A percentile compares a stretch with the other conserved stretches of the same genome.
phyloP scores from a whole-genome alignment of 2,113 vertebrate species.

The Corythaeola cristata region DNA sequence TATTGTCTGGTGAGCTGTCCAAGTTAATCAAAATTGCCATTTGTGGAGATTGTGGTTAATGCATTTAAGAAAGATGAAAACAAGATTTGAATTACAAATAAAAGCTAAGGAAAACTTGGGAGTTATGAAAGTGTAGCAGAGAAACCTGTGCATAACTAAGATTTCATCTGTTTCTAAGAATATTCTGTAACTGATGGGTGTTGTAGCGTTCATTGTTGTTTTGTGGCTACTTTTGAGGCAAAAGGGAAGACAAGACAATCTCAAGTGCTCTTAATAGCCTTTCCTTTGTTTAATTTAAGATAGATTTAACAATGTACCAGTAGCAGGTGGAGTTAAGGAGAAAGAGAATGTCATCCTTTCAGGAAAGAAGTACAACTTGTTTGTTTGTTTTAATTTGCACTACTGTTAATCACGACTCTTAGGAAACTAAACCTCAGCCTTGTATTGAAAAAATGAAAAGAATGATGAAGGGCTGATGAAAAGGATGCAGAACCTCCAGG shows the following conservation, averaged over 20 bases:
- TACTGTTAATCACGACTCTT: neutral
- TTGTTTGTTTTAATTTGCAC: neutral
- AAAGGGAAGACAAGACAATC: neutral
- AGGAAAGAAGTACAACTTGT: neutral
- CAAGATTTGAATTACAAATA: neutral
- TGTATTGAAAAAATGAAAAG: neutral
- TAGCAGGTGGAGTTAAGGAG: neutral
- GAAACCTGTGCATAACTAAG: neutral
- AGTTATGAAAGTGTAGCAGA: neutral
- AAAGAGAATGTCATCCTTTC: neutral
- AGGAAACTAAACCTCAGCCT: neutral
- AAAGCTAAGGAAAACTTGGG: neutral
- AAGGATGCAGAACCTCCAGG: neutral
- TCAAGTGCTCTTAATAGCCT: neutral
- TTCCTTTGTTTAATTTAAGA: neutral
- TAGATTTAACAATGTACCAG: neutral
- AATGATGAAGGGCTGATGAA: neutral
- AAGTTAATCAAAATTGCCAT: constrained; percentile 23
- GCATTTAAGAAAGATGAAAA: constrained; percentile 1
- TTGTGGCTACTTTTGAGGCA: neutral
- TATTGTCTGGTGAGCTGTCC: constrained; percentile 13
- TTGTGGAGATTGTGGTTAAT: constrained; percentile 10
- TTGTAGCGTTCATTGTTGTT: neutral
- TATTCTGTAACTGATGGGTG: neutral
- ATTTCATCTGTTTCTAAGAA: neutral